A percentile compares a stretch with the other conserved stretches of the same genome.
Conservation (phyloP, 53 echinoderm and acorn worm species). For the Patiria pectinifera region DNA sequence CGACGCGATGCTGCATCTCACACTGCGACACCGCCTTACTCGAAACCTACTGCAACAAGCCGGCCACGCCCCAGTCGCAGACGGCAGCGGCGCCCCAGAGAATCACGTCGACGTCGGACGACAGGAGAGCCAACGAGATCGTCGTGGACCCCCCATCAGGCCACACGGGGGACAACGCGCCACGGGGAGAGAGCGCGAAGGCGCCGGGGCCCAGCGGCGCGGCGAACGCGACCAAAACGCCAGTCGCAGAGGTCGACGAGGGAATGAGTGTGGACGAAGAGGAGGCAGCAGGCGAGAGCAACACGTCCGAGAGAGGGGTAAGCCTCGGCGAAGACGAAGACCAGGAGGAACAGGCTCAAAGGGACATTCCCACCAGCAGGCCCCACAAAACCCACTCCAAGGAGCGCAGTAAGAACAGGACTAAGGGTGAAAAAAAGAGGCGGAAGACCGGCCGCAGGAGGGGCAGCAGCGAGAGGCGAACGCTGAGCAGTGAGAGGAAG, state of each 20-base stretch:
- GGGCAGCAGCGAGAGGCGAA: slow-evolving; percentile 8
- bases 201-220: too few relatives aligned
- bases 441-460: background rate
- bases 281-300: background rate
- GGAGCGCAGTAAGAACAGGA: slow-evolving; percentile 24
- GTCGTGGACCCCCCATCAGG: background rate
- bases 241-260: slow-evolving; percentile 4
- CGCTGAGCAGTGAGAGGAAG: slow-evolving; percentile 12
- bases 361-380: background rate
- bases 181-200: background rate
- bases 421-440: background rate
- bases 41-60: slow-evolving; percentile 35
- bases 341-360: too few relatives aligned
- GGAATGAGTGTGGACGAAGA: background rate
- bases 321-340: slow-evolving; percentile 4
- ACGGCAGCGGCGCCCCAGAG: slow-evolving; percentile 14
- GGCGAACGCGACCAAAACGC: background rate
- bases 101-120: slow-evolving; percentile 2
- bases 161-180: background rate
- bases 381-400: slow-evolving; percentile 19
- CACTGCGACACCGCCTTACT: slow-evolving; percentile 13
- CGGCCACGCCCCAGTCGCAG: slow-evolving; percentile 19
- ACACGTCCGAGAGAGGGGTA: slow-evolving; percentile 14
- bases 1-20: slow-evolving; percentile 25
- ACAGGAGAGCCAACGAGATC: slow-evolving; percentile 4